Conservation (phyloP, 2,797 vertebrate genomes). For the Parauchenoglanis punctatus region DNA sequence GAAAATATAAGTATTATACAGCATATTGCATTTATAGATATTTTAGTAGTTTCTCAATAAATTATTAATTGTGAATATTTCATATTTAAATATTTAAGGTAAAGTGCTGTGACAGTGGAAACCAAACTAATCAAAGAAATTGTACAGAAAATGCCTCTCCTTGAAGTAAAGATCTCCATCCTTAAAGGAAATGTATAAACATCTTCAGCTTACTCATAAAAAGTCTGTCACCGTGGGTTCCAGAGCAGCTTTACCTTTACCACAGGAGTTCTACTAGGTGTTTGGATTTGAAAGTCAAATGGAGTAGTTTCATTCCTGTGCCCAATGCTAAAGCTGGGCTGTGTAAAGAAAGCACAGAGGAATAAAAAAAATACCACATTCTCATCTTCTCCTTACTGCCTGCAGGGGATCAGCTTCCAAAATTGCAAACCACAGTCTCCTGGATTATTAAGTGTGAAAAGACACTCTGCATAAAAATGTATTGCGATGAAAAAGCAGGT, state of each 20-base stretch:
- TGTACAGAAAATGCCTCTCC: not conserved
- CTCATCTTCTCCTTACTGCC: slow-evolving; percentile 30
- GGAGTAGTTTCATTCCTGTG: slow-evolving; percentile 1
- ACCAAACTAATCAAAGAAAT: not conserved
- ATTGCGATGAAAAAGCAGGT: not conserved
- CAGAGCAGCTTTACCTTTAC: slow-evolving; percentile 5
- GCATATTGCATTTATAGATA: not conserved
- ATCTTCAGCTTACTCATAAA: not conserved
- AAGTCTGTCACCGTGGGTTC: not conserved
- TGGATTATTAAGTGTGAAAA: slow-evolving; percentile 35
- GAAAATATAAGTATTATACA: not conserved
- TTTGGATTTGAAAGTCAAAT: slow-evolving; percentile 40
- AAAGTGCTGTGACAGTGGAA: not conserved
- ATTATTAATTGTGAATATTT: not conserved
- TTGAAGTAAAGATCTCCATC: no score
- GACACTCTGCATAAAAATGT: slow-evolving; percentile 17
- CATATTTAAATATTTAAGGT: not conserved
- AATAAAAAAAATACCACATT: slow-evolving; percentile 33
- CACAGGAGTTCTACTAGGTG: not conserved
- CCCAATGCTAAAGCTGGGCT: slow-evolving; percentile 18
- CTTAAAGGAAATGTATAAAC: not conserved
- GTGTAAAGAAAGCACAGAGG: slow-evolving; percentile 15
- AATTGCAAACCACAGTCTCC: slow-evolving; percentile 26
- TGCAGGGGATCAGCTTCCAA: slow-evolving; percentile 35
- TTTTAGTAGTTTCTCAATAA: not conserved